Conservation (phyloP, 2,797 vertebrate species). For the Enteromius radiatus region DNA sequence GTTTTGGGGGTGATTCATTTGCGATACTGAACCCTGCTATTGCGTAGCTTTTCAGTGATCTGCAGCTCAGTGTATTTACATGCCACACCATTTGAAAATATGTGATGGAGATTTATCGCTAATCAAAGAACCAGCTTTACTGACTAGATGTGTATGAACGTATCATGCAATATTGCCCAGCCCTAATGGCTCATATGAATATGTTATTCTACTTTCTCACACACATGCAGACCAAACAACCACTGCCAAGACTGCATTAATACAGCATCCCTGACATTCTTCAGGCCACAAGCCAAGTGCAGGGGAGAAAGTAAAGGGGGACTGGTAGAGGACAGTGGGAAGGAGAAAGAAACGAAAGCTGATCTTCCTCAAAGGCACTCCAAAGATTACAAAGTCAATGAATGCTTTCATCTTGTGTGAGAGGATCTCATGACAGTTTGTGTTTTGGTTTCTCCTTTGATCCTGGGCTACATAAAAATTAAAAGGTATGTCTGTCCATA, state of each 20-base stretch:
- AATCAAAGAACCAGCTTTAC: no score
- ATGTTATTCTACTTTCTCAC: neutral
- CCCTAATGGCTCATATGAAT: neutral
- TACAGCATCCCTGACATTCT: slow-evolving; percentile 20
- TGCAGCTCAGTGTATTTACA: no score
- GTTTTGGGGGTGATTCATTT: no score
- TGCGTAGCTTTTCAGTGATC: no score
- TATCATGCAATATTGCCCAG: no score
- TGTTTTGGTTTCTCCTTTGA: neutral
- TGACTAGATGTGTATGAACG: no score
- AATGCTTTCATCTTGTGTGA: neutral
- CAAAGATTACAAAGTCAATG: neutral
- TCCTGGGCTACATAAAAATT: neutral
- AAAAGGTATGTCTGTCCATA: neutral
- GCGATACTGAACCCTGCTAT: no score
- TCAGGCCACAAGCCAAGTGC: slow-evolving; percentile 21
- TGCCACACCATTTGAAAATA: no score
- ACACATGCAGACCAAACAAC: neutral
- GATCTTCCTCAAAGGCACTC: neutral
- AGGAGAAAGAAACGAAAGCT: neutral
- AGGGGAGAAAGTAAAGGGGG: slow-evolving; percentile 38
- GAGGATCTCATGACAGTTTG: neutral
- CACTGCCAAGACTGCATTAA: slow-evolving; percentile 20
- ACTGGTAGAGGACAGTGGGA: slow-evolving; percentile 26
- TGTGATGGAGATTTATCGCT: no score